Percentiles rank a stretch among this genome's conserved stretches.
phyloP scores from a whole-genome alignment of 2,888 invertebrate genomes.

The Papilio demoleus region DNA sequence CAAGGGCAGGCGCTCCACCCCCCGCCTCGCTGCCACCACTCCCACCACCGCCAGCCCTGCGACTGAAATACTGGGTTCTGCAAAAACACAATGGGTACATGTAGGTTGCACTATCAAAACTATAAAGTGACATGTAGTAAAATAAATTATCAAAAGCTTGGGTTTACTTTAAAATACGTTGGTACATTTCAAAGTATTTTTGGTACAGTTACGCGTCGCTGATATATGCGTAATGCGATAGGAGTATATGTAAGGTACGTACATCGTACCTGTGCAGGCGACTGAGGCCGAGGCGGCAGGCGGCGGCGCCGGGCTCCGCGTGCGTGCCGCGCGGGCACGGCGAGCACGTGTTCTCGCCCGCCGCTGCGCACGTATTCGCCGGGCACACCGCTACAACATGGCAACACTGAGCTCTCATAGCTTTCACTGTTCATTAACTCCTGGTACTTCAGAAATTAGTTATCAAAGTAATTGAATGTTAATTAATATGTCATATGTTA shows the following conservation, averaged over 20 bases:
- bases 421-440: neutral
- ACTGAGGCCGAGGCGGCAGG: constrained; percentile 43
- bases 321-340: constrained; percentile 48
- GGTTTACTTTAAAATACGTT: neutral
- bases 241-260: constrained; percentile 47
- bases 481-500: constrained; percentile 44
- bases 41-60: constrained; percentile 15
- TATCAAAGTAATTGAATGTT: neutral
- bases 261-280: constrained; percentile 56
- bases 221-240: neutral
- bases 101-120: too few species aligned
- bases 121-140: constrained; percentile 1
- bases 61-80: constrained; percentile 19
- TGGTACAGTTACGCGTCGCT: neutral
- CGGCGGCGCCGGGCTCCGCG: constrained; percentile 46
- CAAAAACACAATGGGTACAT: constrained; percentile 14
- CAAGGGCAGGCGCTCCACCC: constrained; percentile 44
- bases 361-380: constrained; percentile 50
- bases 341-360: constrained; percentile 53
- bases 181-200: neutral
- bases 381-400: constrained; percentile 54
- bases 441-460: neutral
- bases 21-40: constrained; percentile 56
- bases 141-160: neutral
- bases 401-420: neutral